phyloP scores from a whole-genome alignment of 2,797 vertebrate genomes.

The Tangara arthus region DNA sequence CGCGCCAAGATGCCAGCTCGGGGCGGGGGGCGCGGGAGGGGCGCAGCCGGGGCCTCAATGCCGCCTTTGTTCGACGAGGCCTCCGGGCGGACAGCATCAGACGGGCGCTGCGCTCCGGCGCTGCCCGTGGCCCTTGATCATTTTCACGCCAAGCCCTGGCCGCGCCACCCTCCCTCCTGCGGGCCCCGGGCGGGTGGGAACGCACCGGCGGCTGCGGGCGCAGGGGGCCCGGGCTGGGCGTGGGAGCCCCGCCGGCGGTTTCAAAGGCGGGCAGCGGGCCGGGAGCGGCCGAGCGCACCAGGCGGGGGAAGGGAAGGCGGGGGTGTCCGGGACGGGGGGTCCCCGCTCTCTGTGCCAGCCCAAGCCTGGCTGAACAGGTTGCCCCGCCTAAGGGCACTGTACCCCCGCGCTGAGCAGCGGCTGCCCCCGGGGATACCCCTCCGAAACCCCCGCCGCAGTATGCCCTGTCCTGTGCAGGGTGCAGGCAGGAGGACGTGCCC shows the following conservation, averaged over 20 bases:
- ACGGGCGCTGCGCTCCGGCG: constrained; percentile 51
- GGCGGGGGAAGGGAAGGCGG: not conserved
- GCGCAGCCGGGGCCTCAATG: constrained; percentile 41
- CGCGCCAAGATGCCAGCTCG: constrained; percentile 70
- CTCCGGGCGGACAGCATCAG: constrained; percentile 58
- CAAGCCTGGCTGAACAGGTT: not conserved
- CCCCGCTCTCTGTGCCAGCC: not conserved
- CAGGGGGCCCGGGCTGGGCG: not conserved
- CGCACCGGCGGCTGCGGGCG: not conserved
- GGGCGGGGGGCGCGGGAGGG: constrained; percentile 59
- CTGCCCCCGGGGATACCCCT: not conserved
- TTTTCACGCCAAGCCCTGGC: constrained; percentile 45
- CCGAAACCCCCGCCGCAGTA: not conserved
- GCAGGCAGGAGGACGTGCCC: not conserved
- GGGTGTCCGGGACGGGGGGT: not conserved
- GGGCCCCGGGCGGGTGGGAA: constrained; percentile 17
- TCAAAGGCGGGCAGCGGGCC: not conserved
- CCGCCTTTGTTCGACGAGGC: constrained; percentile 54
- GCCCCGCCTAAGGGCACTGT: not conserved
- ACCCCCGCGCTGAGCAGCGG: not conserved
- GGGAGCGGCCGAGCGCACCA: not conserved
- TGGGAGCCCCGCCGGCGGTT: not conserved
- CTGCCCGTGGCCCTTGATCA: constrained; percentile 54
- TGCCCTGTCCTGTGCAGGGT: not conserved
- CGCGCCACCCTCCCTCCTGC: constrained; percentile 72